Conservation (phyloP, 1,140 invertebrate species). For the Calosoma granatense region DNA sequence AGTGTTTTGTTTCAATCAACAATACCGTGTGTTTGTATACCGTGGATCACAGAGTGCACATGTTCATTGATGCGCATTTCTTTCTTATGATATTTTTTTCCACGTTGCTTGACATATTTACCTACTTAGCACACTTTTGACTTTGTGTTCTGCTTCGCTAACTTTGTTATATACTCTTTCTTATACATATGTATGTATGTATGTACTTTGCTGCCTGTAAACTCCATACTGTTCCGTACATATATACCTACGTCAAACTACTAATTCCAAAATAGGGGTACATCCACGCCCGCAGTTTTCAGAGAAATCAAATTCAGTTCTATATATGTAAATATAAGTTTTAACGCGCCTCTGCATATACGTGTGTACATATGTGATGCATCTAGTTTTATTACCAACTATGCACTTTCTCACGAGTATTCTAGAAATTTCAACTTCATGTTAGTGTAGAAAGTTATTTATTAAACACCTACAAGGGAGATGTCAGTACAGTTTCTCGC, state of each 20-base stretch:
- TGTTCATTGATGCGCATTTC: background rate
- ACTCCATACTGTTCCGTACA: background rate
- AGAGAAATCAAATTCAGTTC: too few species aligned
- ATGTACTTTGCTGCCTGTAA: background rate
- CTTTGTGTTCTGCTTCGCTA: background rate
- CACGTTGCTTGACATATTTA: background rate
- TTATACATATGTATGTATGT: background rate
- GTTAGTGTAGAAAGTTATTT: slow-evolving; percentile 2
- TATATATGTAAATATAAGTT: too few species aligned
- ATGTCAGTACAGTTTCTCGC: too few species aligned
- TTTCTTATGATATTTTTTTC: background rate
- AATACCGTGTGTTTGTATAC: too few species aligned
- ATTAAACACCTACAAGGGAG: background rate
- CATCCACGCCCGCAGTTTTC: too few species aligned
- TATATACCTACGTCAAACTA: too few species aligned
- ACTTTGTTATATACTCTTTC: background rate
- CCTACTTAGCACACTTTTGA: background rate
- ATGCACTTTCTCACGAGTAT: background rate
- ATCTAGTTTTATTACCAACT: too few species aligned
- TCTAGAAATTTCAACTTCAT: background rate
- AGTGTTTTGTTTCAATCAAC: too few species aligned
- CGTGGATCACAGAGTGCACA: too few species aligned
- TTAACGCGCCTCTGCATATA: too few species aligned
- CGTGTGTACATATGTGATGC: too few species aligned
- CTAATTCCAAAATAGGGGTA: too few species aligned